Base-by-base conservation (phyloP, 2,113 vertebrate genomes). In the Hippocampus guttulatus region DNA sequence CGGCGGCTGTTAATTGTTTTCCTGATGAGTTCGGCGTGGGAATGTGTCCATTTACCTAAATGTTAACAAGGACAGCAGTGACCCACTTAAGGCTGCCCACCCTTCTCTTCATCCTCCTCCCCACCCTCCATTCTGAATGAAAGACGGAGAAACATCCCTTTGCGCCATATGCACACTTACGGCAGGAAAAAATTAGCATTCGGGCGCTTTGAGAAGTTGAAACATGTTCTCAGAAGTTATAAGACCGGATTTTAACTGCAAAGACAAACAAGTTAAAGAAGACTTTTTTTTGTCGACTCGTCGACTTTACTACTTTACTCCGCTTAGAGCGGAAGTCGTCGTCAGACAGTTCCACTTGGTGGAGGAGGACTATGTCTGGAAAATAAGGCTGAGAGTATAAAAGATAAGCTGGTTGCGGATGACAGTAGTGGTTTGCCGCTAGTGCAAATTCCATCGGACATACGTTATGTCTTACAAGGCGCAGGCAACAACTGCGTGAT, bases 51-150 rank as follows among this genome's bases (percentile, higher is more conserved):
- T 88, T 89, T 87, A 89, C 87, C 88, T 88, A 88, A 87, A 88
- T 84, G 76, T 89, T 91, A 89, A 91, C 89, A 89, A 88, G 88
- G 84, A 85, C 80, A 75, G 80, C 65, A 75, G 83, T 91, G 85
- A 87, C 85, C 90, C 82, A 86, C 82, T 85, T 82, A 75, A 30
- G 54, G 55, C 60, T 10, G 62, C 69, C 43, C 43, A 2, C n/a
- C 43, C 38, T 47, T 23, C n/a, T 16, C 21, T 21, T 65, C 64
- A 25, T 6, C 43, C 14, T 27, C 64, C 43, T 16, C 21, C 23
- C 27, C 64, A 25, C 12, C 43, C 41, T 14, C 57, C 65, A 62
- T 71, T 85, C 64, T 77, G 79, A 83, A 71, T 77, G 80, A 75
- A 84, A 51, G 60, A 79, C 33, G 77, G 81, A 88, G 84, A 85